phyloP scores from a whole-genome alignment of 2,888 invertebrate species.

The Siphonodentalium dalli region DNA sequence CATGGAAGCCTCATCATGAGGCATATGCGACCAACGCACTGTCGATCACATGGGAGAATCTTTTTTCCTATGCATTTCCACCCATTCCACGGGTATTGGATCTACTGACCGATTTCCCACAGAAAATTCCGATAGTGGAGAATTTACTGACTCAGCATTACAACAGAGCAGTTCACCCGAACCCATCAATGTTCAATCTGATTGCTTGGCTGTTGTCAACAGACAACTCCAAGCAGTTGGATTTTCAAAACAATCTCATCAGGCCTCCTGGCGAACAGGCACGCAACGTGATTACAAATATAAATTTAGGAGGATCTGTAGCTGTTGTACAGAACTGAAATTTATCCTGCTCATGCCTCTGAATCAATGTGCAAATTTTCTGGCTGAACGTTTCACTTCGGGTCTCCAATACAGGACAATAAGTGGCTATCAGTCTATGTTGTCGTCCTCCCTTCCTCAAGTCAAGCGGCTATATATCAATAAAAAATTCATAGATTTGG shows the following conservation, averaged over 20 bases:
- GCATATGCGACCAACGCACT: background rate
- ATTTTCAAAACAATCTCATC: background rate
- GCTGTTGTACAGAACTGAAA: background rate
- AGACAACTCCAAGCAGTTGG: background rate
- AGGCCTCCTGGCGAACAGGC: background rate
- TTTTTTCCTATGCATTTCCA: constrained; percentile 1
- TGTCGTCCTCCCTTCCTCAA: background rate
- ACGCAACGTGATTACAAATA: background rate
- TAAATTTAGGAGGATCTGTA: background rate
- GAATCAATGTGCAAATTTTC: background rate
- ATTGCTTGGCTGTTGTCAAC: background rate
- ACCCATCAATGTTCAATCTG: background rate
- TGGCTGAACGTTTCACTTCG: background rate
- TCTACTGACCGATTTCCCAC: background rate
- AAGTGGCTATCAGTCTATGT: no score
- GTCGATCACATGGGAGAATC: background rate
- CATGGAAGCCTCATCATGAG: no score
- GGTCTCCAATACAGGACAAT: no score
- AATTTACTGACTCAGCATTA: background rate
- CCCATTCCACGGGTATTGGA: background rate
- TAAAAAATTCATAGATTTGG: no score
- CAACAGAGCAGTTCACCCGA: background rate
- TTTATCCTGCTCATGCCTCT: background rate
- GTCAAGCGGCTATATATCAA: no score
- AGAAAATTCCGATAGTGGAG: background rate